These are phyloP conservation scores for Pecten maximus DNA, from an alignment of 2,888 invertebrate genomes.

Conservation along the genomic window DNA sequence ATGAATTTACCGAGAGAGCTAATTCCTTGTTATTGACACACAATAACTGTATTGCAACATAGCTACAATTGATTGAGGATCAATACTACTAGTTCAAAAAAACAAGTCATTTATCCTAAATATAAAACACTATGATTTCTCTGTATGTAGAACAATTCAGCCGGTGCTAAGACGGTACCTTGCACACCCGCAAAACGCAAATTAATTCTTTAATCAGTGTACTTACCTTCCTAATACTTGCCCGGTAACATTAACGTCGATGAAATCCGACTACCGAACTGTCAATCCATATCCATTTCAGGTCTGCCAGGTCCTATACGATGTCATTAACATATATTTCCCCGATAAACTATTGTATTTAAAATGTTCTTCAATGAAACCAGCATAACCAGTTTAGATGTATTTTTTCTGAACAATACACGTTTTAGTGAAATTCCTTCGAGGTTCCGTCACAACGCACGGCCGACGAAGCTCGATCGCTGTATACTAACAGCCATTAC, in stretches of 20 bases:
- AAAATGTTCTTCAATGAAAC: background rate
- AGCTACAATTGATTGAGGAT: too few species aligned
- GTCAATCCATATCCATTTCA: background rate
- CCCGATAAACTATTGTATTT: background rate
- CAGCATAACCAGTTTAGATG: background rate
- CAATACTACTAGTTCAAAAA: too few species aligned
- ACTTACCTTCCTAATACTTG: conserved; percentile 18
- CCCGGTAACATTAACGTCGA: background rate
- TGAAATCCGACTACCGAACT: background rate
- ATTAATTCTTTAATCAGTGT: background rate
- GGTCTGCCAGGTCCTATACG: background rate
- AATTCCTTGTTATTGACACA: too few species aligned
- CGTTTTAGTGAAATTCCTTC: conserved; percentile 15
- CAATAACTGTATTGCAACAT: too few species aligned
- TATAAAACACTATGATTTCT: too few species aligned
- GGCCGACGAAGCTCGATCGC: background rate
- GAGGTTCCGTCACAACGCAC: background rate
- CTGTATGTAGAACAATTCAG: too few species aligned
- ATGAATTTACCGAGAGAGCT: too few species aligned
- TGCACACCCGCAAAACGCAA: background rate
- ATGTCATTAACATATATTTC: background rate
- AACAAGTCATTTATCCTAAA: too few species aligned
- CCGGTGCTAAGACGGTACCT: background rate
- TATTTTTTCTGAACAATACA: background rate
- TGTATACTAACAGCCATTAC: background rate